These are phyloP conservation scores for Endomychus coccineus DNA, from an alignment of 2,888 invertebrate species.

Conservation along the genomic window DNA sequence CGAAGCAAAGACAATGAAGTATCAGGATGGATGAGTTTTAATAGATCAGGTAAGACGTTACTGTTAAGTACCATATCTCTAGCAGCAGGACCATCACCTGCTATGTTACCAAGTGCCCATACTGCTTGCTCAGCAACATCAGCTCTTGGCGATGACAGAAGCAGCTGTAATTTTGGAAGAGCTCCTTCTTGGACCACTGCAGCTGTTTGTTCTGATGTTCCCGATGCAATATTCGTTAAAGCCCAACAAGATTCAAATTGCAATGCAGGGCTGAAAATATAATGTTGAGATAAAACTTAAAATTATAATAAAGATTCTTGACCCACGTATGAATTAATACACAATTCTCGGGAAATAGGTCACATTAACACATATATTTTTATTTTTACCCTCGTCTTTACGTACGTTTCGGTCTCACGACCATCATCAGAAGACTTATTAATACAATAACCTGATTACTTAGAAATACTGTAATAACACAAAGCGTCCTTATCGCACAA, in stretches of 20 bases:
- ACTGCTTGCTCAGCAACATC: slow-evolving; percentile 88
- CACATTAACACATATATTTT: slow-evolving; percentile 1
- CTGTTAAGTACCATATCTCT: slow-evolving; percentile 73
- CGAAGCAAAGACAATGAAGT: slow-evolving; percentile 56
- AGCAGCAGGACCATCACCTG: slow-evolving; percentile 76
- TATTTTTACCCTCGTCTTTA: too few species aligned
- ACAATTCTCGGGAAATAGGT: too few species aligned
- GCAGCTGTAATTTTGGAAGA: slow-evolving; percentile 67
- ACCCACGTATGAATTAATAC: too few species aligned
- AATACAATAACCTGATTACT: too few species aligned
- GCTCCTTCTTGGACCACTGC: slow-evolving; percentile 83
- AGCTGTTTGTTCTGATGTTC: slow-evolving; percentile 83
- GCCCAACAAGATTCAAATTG: slow-evolving; percentile 99
- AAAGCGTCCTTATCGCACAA: too few species aligned
- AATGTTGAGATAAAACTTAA: too few species aligned
- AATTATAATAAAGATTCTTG: too few species aligned
- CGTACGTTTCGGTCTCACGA: too few species aligned
- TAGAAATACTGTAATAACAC: too few species aligned
- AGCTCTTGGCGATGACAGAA: slow-evolving; percentile 60
- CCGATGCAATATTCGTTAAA: slow-evolving; percentile 94
- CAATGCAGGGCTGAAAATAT: slow-evolving; percentile 55
- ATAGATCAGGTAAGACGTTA: slow-evolving; percentile 64
- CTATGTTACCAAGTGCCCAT: slow-evolving; percentile 98
- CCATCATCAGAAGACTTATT: too few species aligned
- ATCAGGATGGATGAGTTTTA: slow-evolving; percentile 58